Evolutionary conservation across 2,888 invertebrate species (phyloP).

Genomic region (Physocephala rufipes): DNA sequence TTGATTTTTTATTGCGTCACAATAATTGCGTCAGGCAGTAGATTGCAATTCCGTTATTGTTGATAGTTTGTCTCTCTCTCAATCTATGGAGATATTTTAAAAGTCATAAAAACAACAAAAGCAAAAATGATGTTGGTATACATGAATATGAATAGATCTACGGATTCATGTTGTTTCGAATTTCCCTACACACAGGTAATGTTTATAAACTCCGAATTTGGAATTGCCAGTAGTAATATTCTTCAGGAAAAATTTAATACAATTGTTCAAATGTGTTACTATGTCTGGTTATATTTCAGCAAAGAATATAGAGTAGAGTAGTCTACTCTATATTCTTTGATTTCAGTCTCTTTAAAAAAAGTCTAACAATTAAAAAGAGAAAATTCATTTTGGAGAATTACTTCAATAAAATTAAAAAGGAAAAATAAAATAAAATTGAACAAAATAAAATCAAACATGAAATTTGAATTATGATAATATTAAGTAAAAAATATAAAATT

Average conservation of each 20-base stretch:
- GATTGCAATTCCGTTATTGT: conserved; percentile 6
- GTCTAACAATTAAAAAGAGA: too few species aligned
- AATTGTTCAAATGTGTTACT: too few species aligned
- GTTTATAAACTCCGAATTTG: too few species aligned
- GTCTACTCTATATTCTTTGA: too few species aligned
- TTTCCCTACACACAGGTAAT: too few species aligned
- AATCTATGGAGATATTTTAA: too few species aligned
- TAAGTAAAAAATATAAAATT: neutral
- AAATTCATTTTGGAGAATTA: neutral
- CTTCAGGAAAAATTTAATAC: neutral
- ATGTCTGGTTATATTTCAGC: too few species aligned
- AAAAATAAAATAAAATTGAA: neutral
- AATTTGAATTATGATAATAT: neutral
- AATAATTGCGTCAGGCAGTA: conserved; percentile 41
- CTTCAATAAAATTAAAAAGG: neutral
- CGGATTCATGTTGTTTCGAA: conserved; percentile 19
- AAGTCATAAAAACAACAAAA: too few species aligned
- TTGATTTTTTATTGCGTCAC: conserved; percentile 33
- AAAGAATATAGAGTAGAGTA: too few species aligned
- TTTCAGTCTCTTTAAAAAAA: too few species aligned
- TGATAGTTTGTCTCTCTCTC: conserved; percentile 13
- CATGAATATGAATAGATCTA: too few species aligned
- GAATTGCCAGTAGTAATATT: conserved; percentile 1
- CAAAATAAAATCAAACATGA: neutral
- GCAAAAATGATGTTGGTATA: too few species aligned